These are phyloP conservation scores for Nannospalax galili DNA, from an alignment of 2,113 vertebrate species.

Conservation along the genomic window DNA sequence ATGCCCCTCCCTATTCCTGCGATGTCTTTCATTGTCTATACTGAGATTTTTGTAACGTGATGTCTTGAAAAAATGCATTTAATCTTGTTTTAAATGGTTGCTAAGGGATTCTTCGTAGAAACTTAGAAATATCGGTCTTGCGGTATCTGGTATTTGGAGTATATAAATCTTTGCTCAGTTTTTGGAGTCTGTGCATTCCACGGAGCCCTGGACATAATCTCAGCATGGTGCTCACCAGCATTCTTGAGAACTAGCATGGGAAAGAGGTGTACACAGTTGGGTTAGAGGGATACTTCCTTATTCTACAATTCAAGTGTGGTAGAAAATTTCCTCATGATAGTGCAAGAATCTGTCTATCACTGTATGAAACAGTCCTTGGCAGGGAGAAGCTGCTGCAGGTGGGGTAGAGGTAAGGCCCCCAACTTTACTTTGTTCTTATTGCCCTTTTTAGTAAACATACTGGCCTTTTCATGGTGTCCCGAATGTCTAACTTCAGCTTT, in stretches of 20 bases:
- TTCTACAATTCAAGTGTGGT: not conserved
- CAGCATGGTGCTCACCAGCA: not conserved
- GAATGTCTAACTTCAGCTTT: not conserved
- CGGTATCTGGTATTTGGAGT: conserved; percentile 4
- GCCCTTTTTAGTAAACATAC: not conserved
- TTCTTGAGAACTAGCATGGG: not conserved
- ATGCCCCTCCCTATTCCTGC: no score
- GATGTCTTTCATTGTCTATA: conserved; percentile 31
- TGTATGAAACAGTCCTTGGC: not conserved
- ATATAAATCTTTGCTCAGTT: not conserved
- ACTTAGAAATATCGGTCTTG: conserved; percentile 28
- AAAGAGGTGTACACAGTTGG: not conserved
- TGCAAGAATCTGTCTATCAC: not conserved
- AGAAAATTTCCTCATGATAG: not conserved
- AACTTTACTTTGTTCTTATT: not conserved
- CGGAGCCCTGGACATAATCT: not conserved
- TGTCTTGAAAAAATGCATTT: conserved; percentile 62
- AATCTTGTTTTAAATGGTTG: conserved; percentile 73
- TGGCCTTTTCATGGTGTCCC: not conserved
- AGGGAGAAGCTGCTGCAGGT: not conserved
- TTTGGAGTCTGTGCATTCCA: not conserved
- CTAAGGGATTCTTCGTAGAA: conserved; percentile 70
- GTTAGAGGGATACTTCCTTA: not conserved
- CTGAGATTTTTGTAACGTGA: conserved; percentile 53
- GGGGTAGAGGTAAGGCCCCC: not conserved